Conservation (phyloP, 2,797 vertebrate genomes). For the Gymnodraco acuticeps region DNA sequence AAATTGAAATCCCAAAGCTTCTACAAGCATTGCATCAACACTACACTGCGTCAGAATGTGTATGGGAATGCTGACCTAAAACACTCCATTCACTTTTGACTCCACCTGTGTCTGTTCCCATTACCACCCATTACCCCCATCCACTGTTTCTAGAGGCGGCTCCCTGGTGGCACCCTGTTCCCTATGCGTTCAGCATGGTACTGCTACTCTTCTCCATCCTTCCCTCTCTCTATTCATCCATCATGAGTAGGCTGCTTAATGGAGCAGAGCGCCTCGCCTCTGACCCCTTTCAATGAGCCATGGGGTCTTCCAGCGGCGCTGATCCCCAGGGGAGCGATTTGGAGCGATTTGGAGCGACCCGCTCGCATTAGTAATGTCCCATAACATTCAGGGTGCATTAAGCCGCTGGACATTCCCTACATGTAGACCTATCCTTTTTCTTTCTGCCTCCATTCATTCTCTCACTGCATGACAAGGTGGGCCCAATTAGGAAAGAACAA, state of each 20-base stretch:
- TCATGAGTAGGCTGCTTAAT: conserved; percentile 77
- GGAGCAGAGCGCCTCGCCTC: conserved; percentile 74
- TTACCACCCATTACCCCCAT: conserved; percentile 73
- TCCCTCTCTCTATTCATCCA: conserved; percentile 68
- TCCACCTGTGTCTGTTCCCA: conserved; percentile 69
- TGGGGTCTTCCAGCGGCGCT: conserved; percentile 59
- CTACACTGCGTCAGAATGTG: conserved; percentile 11
- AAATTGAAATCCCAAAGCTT: conserved; percentile 9
- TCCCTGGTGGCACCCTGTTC: conserved; percentile 60
- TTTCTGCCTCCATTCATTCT: conserved; percentile 23
- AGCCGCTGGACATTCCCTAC: conserved; percentile 60
- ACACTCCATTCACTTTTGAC: conserved; percentile 63
- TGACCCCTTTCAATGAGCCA: conserved; percentile 82
- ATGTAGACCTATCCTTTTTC: conserved; percentile 25
- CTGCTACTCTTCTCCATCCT: conserved; percentile 43
- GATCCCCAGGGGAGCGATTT: conserved; percentile 67
- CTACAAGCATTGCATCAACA: background rate
- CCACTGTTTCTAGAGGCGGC: conserved; percentile 49
- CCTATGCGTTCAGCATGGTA: conserved; percentile 42
- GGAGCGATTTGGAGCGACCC: conserved; percentile 45
- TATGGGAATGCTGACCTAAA: conserved; percentile 58
- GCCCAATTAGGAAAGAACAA: background rate
- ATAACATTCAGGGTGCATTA: conserved; percentile 76
- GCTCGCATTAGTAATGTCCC: conserved; percentile 72
- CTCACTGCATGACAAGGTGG: conserved; percentile 5